Evolutionary conservation across 2,888 invertebrate species (phyloP), one percentile per base, ranked within the genome.

Genomic region (Entomobrya multifasciata): DNA sequence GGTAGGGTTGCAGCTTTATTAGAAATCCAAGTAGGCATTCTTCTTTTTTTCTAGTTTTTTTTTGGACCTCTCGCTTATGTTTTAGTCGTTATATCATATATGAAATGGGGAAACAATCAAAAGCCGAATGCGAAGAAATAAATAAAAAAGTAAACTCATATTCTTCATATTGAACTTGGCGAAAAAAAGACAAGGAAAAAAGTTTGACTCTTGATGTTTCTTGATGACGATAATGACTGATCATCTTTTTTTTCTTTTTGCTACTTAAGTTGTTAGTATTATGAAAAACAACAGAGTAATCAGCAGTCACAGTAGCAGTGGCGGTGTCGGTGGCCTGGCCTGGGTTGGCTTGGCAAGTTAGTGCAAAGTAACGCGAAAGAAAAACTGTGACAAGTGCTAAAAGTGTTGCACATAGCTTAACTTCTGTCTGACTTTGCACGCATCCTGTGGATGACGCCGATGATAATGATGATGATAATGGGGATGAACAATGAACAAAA

Each of bases 381-480:
- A 52, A 11, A 74, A 52, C 52, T 36, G 36, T 55, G 74, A 74
- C 74, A 74, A 74, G 74, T 74, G 74, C 74, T 74, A 74, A 74
- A 74, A 74, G 74, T 74, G 55, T 36, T 36, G 55, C 74, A 74
- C 36, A 47, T 70, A 25, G 13, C 15, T 30, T 22, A 11, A 22
- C 57, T 25, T 13, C 70, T 47, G n/a, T 47, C 70, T 22, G n/a
- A 70, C 70, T 70, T 70, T 70, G 47, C 70, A 70, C 70, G 70
- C 70, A 65, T 65, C 36, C 60, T 30, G 0, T 57, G 25, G 8
- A 36, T 52, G 17, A 52, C 27, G 27, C 13, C 20, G 20, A 27
- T 67, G 44, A 41, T 20, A 41, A 67, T 41, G 41, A 36, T 67
- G 22, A 67, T 67, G 44, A 67, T 67, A 20, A 67, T 67, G 30